Conservation (phyloP, 2,888 invertebrate genomes). For the Xanthia togata region DNA sequence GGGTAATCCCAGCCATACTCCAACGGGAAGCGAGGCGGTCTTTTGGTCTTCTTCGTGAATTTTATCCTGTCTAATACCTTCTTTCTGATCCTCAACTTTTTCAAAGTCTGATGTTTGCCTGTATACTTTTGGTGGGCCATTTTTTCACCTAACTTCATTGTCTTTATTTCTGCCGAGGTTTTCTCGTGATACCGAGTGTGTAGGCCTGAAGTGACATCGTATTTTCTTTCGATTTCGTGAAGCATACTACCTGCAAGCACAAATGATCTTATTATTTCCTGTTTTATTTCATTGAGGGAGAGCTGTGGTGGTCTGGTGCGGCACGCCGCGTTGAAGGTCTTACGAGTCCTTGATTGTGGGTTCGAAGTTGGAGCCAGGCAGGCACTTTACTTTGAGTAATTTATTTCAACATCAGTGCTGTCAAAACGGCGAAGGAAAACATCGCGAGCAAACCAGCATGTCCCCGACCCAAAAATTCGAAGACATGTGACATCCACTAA, state of each 20-base stretch:
- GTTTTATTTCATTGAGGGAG: background rate
- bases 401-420: too few relatives aligned
- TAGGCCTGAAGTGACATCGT: background rate
- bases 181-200: background rate
- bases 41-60: rapidly evolving
- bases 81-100: background rate
- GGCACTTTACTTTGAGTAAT: too few relatives aligned
- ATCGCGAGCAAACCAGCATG: too few relatives aligned
- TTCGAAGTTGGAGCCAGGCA: too few relatives aligned
- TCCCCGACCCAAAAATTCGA: too few relatives aligned
- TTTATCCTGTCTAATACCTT: rapidly evolving
- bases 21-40: rapidly evolving
- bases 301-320: too few relatives aligned
- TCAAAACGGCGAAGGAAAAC: too few relatives aligned
- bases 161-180: background rate
- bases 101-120: rapidly evolving
- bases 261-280: background rate
- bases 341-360: too few relatives aligned
- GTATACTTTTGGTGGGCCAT: rapidly evolving
- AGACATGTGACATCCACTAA: too few relatives aligned
- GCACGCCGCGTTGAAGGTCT: too few relatives aligned
- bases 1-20: constrained; percentile 5
- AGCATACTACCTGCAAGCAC: constrained; percentile 68
- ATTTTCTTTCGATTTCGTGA: constrained; percentile 74
- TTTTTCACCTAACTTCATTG: rapidly evolving